Base-by-base conservation (phyloP, 2,797 vertebrate species). In the Micrastur ruficollis region DNA sequence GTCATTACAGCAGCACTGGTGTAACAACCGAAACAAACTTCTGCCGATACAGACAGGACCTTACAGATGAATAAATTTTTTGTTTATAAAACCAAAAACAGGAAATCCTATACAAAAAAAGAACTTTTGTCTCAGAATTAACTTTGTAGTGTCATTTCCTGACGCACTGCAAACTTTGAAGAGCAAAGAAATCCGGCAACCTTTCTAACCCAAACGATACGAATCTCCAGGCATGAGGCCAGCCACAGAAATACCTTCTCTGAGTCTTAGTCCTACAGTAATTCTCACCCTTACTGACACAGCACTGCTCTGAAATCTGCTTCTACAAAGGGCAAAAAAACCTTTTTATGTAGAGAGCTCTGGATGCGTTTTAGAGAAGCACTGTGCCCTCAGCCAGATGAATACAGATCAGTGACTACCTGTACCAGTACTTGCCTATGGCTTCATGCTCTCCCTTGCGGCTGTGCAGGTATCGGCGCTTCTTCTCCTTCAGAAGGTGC, bases 401-500 rank as follows among this genome's bases (percentile, higher is more conserved):
- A 56, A 29, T 6, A n/a, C 1, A 9, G 15, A 40, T 12, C 27
- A 7, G 32, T 8, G 38, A 34, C 62, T 36, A 5, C 73, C 14
- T 22, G 42, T 13, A 40, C 65, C 36, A 17, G 50, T 73, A 97
- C 98, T 97, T 96, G 98, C 99, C 99, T 58, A 99, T 95, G 71
- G 98, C 98, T 84, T 99, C 99, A 7, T 99, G 99, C 90, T 99
- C 99, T 89, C 98, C 97, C 97, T 99, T 99, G 68, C 99, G 98
- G 95, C 97, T 99, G 96, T 99, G 99, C 95, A 99, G 98, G 93
- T 99, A 99, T 8, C 98, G 97, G 1, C 99, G 98, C 46, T 99
- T 99, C 95, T 99, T 99, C 98, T 99, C 99, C 96, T 99, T 99
- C 26, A 99, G 98, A 32, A 99, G 98, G 96, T 99, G 99, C 97